Evolutionary conservation across 1,140 invertebrate species (phyloP).

Genomic region (Thaumetopoea pityocampa): DNA sequence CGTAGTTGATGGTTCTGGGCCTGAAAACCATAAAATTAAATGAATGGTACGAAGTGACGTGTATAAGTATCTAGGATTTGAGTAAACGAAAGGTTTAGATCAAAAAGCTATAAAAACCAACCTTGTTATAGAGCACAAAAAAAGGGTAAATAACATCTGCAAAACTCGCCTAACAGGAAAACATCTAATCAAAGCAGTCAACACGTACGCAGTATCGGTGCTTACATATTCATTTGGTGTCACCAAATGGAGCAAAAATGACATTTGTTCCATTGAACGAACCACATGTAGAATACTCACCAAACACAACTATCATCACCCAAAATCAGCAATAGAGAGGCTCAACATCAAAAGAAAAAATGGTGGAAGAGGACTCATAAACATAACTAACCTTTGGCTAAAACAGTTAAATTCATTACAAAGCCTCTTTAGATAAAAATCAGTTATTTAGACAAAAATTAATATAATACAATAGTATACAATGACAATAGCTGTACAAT

Average conservation of each 20-base stretch:
- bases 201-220: conserved; percentile 28
- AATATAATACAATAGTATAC: too few species aligned
- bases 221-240: conserved; percentile 30
- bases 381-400: conserved; percentile 17
- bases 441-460: too few species aligned
- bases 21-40: conserved; percentile 2
- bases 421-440: too few species aligned
- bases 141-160: conserved; percentile 14
- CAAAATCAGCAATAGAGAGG: conserved; percentile 27
- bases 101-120: conserved; percentile 19
- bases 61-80: conserved; percentile 32
- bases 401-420: too few species aligned
- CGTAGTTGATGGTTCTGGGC: background rate
- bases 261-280: too few species aligned
- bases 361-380: conserved; percentile 18
- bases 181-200: conserved; percentile 26
- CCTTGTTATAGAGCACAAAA: conserved; percentile 17
- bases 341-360: conserved; percentile 14
- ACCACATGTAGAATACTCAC: conserved; percentile 16
- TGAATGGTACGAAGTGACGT: conserved; percentile 16
- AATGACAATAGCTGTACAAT: too few species aligned
- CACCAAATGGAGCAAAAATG: conserved; percentile 21
- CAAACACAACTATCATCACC: conserved; percentile 20
- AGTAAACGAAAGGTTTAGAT: conserved; percentile 16
- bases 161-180: conserved; percentile 15